Base-by-base conservation (phyloP, 2,888 invertebrate species). In the Adelphocoris suturalis region DNA sequence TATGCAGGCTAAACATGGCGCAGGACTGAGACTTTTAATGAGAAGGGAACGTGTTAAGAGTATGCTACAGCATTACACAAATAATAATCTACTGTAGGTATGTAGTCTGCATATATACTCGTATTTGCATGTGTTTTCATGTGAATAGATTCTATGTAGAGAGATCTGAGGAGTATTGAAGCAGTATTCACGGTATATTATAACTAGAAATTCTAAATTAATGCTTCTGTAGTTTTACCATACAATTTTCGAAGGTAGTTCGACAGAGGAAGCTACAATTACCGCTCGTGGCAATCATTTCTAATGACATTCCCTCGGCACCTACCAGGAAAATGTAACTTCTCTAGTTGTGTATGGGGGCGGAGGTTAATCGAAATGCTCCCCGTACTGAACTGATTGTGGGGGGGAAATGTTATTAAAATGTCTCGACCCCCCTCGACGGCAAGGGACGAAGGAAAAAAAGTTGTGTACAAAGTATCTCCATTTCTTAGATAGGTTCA, bases 401-500 rank as follows among this genome's bases (percentile, higher is more conserved):
- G 80, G n/a, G 12, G 23, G 27, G 80, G 37, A 82, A 19, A 82
- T 52, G 82, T 82, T 82, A 82, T 82, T 82, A 82, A 82, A 82
- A 82, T 82, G 52, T 52, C 48, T 23, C 52, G 4, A 23, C 27
- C 82, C 52, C 82, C 3, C 0, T 52, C 52, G 52, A 52, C 13
- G 14, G 27, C 37, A 37, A 37, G 37, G 37, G 37, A 37, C 37
- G 37, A 37, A 14, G 27, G 27, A 52, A 82, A n/a, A 52, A 82
- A 82, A 47, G 52, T 82, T 82, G 82, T 82, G 82, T 82, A 82
- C 82, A 48, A 82, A 82, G 82, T 52, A 82, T 82, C 82, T 82
- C 27, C 82, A 82, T 82, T 82, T 82, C 82, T 82, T 23, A 82
- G 82, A 82, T 82, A 82, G 23, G 82, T 82, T 82, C 82, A 82